Evolutionary conservation across 2,797 vertebrate genomes (phyloP).

Genomic region (Micromesistius poutassou): DNA sequence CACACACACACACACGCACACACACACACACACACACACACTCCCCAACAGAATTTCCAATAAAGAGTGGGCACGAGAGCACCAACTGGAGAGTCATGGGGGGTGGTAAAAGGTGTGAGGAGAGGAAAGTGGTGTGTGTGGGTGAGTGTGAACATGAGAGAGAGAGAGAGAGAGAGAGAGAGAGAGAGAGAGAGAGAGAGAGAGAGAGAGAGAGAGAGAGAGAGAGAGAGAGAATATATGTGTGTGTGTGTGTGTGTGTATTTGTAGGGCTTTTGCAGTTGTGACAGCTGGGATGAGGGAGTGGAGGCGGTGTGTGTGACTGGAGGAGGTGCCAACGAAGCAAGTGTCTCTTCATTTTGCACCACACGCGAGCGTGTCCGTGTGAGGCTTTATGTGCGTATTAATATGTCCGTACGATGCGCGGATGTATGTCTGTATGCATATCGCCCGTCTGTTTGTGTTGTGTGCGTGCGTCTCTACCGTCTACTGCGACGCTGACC

Average conservation of each 20-base stretch:
- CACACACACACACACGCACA: constrained; percentile 5
- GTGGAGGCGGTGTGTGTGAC: constrained; percentile 73
- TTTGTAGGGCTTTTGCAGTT: constrained; percentile 72
- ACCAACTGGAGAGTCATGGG: constrained; percentile 66
- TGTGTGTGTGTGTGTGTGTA: constrained; percentile 59
- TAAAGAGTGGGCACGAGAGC: constrained; percentile 61
- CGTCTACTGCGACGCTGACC: too few species aligned
- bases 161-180: constrained; percentile 53
- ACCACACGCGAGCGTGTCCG: constrained; percentile 53
- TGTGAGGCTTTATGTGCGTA: constrained; percentile 46
- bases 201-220: constrained; percentile 16
- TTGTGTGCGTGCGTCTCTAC: too few species aligned
- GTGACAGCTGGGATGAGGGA: constrained; percentile 76
- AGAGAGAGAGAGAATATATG: constrained; percentile 62
- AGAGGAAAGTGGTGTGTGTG: constrained; percentile 55
- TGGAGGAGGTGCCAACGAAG: constrained; percentile 73
- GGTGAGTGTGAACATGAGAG: constrained; percentile 11
- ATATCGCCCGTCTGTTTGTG: too few species aligned
- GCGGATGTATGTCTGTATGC: constrained; percentile 16
- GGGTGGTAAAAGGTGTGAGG: constrained; percentile 72
- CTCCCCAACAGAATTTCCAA: constrained; percentile 5
- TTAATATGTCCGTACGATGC: constrained; percentile 48
- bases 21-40: constrained; percentile 8
- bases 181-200: constrained; percentile 50
- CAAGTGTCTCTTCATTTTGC: constrained; percentile 76